These are phyloP conservation scores for Ephydatia muelleri DNA, from an alignment of 37 sponge, comb jelly and placozoan species.

Conservation along the genomic window DNA sequence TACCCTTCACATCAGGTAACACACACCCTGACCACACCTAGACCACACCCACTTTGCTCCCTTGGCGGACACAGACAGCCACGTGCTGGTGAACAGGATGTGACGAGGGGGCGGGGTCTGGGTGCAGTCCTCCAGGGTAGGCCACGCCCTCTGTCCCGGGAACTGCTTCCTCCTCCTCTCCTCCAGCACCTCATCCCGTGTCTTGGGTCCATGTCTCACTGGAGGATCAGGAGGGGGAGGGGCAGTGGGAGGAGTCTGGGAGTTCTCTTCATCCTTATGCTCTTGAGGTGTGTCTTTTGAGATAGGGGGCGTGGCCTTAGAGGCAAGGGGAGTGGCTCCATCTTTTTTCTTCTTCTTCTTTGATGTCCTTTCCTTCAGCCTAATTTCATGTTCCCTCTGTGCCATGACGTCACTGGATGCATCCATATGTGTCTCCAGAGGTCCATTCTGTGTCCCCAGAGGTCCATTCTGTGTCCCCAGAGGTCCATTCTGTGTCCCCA, in stretches of 20 bases:
- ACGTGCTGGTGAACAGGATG: conserved; percentile 70
- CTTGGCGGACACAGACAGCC: conserved; percentile 77
- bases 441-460: neutral
- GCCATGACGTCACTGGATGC: neutral
- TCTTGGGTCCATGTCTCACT: neutral
- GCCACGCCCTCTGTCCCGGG: conserved; percentile 48
- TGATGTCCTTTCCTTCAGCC: neutral
- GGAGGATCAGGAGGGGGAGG: conserved; percentile 4
- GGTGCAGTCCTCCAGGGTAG: conserved; percentile 58
- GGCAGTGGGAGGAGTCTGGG: neutral
- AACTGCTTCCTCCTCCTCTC: conserved; percentile 33
- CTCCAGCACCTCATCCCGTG: conserved; percentile 9
- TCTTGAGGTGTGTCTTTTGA: too few relatives aligned
- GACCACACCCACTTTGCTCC: conserved; percentile 70
- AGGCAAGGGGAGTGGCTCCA: neutral
- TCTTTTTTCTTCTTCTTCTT: neutral
- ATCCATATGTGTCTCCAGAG: neutral
- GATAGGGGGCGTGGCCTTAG: too few relatives aligned
- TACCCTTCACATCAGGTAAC: too few relatives aligned
- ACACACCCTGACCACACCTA: too few relatives aligned
- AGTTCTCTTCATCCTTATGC: neutral
- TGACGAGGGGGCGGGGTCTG: conserved; percentile 31
- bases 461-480: neutral
- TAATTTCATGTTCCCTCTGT: conserved; percentile 1
- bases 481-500: too few relatives aligned